These are phyloP conservation scores for Parnassius orleans DNA, from an alignment of 2,888 invertebrate species.

Conservation along the genomic window DNA sequence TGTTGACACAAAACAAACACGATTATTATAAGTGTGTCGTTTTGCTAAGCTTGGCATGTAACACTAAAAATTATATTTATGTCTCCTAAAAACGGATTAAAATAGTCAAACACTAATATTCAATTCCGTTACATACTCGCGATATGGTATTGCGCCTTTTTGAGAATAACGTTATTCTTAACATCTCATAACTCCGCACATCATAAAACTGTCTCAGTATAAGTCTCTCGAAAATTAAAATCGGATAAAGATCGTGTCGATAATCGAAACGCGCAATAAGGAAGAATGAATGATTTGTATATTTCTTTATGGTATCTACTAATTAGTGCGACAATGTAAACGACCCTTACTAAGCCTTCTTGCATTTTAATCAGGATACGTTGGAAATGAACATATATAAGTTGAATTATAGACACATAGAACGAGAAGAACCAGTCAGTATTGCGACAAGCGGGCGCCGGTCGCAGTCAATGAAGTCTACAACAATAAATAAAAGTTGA, in stretches of 20 bases:
- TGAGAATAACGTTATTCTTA: constrained; percentile 50
- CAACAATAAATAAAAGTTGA: constrained; percentile 70
- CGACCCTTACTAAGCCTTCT: constrained; percentile 62
- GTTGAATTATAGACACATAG: constrained; percentile 67
- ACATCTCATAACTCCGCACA: constrained; percentile 65
- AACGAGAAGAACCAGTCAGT: constrained; percentile 77
- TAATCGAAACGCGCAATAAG: constrained; percentile 57
- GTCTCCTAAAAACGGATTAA: constrained; percentile 1
- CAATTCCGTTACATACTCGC: constrained; percentile 15
- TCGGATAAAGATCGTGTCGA: constrained; percentile 52
- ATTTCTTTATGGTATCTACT: constrained; percentile 66
- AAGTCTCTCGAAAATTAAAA: constrained; percentile 57
- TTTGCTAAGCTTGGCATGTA: too few species aligned
- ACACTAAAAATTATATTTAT: too few species aligned
- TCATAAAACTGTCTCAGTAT: constrained; percentile 68
- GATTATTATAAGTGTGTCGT: too few species aligned
- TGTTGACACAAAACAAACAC: too few species aligned
- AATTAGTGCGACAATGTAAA: constrained; percentile 74
- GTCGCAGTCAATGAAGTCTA: constrained; percentile 69
- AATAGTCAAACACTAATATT: constrained; percentile 14
- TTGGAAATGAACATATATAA: constrained; percentile 62
- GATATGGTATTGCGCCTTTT: constrained; percentile 39
- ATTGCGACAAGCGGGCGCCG: constrained; percentile 74
- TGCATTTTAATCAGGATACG: constrained; percentile 72
- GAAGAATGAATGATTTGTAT: constrained; percentile 64